Evolutionary conservation across 2,888 invertebrate species (phyloP).

Genomic region (Frankliniella fusca): DNA sequence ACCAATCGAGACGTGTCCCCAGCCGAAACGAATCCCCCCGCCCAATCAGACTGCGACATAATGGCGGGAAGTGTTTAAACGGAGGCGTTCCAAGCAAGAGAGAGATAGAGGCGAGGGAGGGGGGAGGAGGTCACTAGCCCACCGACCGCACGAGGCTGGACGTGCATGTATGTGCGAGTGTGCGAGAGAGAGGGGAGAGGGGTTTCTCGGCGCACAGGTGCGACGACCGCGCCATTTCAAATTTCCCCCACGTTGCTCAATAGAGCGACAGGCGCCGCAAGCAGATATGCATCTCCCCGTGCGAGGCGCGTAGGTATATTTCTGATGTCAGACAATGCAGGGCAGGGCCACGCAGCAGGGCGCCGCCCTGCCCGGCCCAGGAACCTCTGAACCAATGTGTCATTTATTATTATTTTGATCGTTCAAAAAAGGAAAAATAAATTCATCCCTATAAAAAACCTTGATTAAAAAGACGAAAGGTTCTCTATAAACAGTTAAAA

Average conservation of each 20-base stretch:
- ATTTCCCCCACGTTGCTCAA: constrained; percentile 4
- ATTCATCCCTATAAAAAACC: too few species aligned
- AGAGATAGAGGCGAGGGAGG: neutral
- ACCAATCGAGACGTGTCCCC: neutral
- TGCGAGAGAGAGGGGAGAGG: constrained; percentile 28
- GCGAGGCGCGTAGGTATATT: neutral
- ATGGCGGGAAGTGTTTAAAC: neutral
- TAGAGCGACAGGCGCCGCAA: neutral
- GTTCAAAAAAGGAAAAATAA: too few species aligned
- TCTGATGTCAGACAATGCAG: too few species aligned
- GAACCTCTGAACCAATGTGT: too few species aligned
- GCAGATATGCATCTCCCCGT: neutral
- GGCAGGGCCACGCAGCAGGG: too few species aligned
- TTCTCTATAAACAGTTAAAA: too few species aligned
- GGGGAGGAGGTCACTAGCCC: neutral
- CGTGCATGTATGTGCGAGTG: constrained; percentile 14
- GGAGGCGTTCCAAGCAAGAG: neutral
- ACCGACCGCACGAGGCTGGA: neutral
- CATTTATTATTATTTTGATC: too few species aligned
- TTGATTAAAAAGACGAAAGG: too few species aligned
- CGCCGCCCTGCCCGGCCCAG: constrained; percentile 32
- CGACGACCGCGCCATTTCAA: constrained; percentile 15
- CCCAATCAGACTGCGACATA: too few species aligned
- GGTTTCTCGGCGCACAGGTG: neutral
- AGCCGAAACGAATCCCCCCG: neutral